phyloP scores from a whole-genome alignment of 1,140 invertebrate genomes.

The Gryon sp. region DNA sequence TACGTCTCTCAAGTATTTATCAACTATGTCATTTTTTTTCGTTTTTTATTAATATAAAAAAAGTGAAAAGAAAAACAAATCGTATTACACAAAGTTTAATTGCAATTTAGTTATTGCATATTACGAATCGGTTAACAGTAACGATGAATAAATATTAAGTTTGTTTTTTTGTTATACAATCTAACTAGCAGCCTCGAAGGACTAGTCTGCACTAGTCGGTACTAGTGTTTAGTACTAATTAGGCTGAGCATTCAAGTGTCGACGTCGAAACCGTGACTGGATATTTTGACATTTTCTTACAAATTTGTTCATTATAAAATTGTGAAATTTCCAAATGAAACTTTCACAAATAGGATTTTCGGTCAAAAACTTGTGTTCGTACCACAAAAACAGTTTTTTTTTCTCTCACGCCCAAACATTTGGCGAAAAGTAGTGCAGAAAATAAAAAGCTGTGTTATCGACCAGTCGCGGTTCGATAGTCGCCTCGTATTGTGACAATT shows the following conservation, averaged over 20 bases:
- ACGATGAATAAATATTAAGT: slow-evolving; percentile 71
- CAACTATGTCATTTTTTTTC: slow-evolving; percentile 56
- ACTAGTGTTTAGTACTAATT: slow-evolving; percentile 73
- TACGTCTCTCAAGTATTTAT: slow-evolving; percentile 42
- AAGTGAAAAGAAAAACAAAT: slow-evolving; percentile 42
- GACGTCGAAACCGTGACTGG: slow-evolving; percentile 38
- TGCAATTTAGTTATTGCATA: slow-evolving; percentile 49
- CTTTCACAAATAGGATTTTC: not conserved
- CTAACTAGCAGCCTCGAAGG: slow-evolving; percentile 77
- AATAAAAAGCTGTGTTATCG: slow-evolving; percentile 3
- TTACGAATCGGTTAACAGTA: slow-evolving; percentile 65
- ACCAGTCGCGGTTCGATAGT: slow-evolving; percentile 24
- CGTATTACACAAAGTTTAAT: too few relatives aligned
- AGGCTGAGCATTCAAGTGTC: slow-evolving; percentile 73
- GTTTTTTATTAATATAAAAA: slow-evolving; percentile 28
- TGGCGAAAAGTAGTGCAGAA: not conserved
- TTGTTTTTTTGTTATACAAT: slow-evolving; percentile 53
- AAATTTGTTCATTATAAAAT: too few relatives aligned
- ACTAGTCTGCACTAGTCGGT: slow-evolving; percentile 75
- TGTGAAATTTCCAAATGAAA: slow-evolving; percentile 1
- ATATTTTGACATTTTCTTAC: not conserved
- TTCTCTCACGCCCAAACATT: too few relatives aligned
- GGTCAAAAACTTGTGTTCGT: too few relatives aligned
- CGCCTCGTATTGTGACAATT: slow-evolving; percentile 48
- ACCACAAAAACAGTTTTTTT: too few relatives aligned